A percentile compares a stretch with the other conserved stretches of the same genome.
phyloP scores from a whole-genome alignment of 2,797 vertebrate genomes.

The Spea hammondii region DNA sequence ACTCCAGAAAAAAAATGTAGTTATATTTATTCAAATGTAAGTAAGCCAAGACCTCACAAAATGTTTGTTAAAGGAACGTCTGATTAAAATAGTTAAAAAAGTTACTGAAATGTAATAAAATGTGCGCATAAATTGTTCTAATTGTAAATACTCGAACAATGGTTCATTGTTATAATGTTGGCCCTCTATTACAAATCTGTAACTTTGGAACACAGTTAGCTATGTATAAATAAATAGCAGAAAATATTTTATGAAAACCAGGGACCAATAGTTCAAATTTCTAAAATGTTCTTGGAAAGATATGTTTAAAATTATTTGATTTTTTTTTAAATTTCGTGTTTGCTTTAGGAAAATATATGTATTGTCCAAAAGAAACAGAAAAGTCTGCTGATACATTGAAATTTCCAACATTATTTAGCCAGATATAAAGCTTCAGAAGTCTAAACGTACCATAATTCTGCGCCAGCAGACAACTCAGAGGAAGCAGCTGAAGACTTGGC shows the following conservation, averaged over 20 bases:
- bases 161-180: not conserved
- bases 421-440: constrained; percentile 26
- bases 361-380: constrained; percentile 38
- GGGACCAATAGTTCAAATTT: not conserved
- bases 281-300: constrained; percentile 16
- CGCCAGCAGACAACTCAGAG: constrained; percentile 40
- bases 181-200: not conserved
- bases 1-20: no score
- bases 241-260: not conserved
- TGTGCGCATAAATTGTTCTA: not conserved
- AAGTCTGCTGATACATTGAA: constrained; percentile 46
- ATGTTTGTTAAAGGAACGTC: not conserved
- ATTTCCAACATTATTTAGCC: constrained; percentile 37
- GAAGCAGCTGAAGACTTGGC: constrained; percentile 39
- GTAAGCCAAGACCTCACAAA: not conserved
- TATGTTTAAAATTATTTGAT: not conserved
- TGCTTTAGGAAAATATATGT: constrained; percentile 12
- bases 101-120: not conserved
- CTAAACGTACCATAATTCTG: constrained; percentile 5
- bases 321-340: constrained; percentile 24
- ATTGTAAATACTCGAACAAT: not conserved
- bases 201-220: not conserved
- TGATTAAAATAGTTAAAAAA: not conserved
- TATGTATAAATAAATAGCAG: not conserved
- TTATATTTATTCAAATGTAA: not conserved